Base-by-base conservation (phyloP, 2,888 invertebrate species). In the Diloba caeruleocephala region DNA sequence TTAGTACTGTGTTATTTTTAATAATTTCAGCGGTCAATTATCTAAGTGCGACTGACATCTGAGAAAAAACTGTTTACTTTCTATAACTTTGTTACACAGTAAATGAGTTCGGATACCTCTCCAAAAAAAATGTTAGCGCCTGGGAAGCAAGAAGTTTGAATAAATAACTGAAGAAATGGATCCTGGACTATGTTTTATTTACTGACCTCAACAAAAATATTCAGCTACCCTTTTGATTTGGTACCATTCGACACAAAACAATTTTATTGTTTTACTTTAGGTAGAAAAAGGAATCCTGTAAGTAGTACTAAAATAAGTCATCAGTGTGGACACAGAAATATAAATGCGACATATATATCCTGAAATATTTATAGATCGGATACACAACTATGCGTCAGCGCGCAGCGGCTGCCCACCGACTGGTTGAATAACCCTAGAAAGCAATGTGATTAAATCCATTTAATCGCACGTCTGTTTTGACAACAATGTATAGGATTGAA, bases 341-440 rank as follows among this genome's bases (percentile, higher is more conserved):
- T n/a, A n/a, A n/a, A n/a, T n/a, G 65, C 53, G 71, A 69, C 71
- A 73, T 60, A 52, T 53, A 61, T 63, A 51, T 58, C 41, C 28
- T 21, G 37, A 58, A 57, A 54, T 84, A 83, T 84, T 79, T 77
- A 71, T 79, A 81, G 78, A 57, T 48, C 33, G 48, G 65, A 51
- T 57, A 50, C 36, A 50, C 42, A 37, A 48, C 17, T 56, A 69
- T 77, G 72, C 81, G 82, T 84, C 79, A 77, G 65, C 46, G 50
- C 82, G 83, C 79, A 77, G 65, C 46, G 50, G 53, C 63, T 68
- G 67, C 71, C 71, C 70, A 75, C 76, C 54, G 59, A 53, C 53
- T 82, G 79, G 87, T 89, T 89, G 84, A 88, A 89, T 85, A 88
- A 87, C 86, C 87, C 79, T 79, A 81, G 71, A 67, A 70, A 66